Percentiles rank a stretch among this genome's conserved stretches.
These are phyloP conservation scores for Proisotoma minuta DNA, from an alignment of 2,888 invertebrate genomes.

Conservation along the genomic window DNA sequence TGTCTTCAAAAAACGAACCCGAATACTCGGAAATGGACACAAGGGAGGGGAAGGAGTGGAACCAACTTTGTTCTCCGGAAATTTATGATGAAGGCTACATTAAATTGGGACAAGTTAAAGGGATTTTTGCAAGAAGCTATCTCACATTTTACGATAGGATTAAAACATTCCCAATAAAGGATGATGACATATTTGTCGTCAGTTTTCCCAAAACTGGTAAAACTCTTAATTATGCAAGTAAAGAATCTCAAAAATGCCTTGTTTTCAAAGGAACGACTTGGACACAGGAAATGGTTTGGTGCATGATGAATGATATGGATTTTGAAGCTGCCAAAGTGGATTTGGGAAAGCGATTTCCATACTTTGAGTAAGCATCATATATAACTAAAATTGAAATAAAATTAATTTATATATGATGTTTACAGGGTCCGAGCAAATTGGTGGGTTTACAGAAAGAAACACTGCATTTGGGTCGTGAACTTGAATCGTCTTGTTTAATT, in stretches of 20 bases:
- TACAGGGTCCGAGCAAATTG: slow-evolving; percentile 34
- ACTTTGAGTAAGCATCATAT: slow-evolving; percentile 68
- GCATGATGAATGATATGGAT: slow-evolving; percentile 62
- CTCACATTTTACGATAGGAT: slow-evolving; percentile 49
- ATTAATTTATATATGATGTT: no score
- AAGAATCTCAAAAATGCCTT: slow-evolving; percentile 10
- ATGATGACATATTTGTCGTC: slow-evolving; percentile 58
- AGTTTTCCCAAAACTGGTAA: slow-evolving; percentile 59
- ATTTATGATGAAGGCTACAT: slow-evolving; percentile 38
- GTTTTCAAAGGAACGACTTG: slow-evolving; percentile 64
- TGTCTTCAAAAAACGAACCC: slow-evolving; percentile 29
- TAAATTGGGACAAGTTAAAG: slow-evolving; percentile 23
- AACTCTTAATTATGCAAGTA: slow-evolving; percentile 6
- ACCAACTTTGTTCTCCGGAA: slow-evolving; percentile 21
- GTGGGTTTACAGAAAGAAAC: no score
- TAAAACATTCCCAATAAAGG: slow-evolving; percentile 53
- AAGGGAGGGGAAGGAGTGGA: slow-evolving; percentile 49
- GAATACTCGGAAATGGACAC: slow-evolving; percentile 49
- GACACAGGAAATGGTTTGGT: slow-evolving; percentile 71
- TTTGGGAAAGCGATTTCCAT: slow-evolving; percentile 63
- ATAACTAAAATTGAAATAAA: no score
- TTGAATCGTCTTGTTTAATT: no score
- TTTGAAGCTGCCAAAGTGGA: slow-evolving; percentile 57
- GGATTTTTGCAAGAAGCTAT: slow-evolving; percentile 35
- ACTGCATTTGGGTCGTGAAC: no score